Evolutionary conservation across 2,113 vertebrate species (phyloP), one percentile per base, ranked within the genome.

Genomic region (Brachionichthys hirsutus): DNA sequence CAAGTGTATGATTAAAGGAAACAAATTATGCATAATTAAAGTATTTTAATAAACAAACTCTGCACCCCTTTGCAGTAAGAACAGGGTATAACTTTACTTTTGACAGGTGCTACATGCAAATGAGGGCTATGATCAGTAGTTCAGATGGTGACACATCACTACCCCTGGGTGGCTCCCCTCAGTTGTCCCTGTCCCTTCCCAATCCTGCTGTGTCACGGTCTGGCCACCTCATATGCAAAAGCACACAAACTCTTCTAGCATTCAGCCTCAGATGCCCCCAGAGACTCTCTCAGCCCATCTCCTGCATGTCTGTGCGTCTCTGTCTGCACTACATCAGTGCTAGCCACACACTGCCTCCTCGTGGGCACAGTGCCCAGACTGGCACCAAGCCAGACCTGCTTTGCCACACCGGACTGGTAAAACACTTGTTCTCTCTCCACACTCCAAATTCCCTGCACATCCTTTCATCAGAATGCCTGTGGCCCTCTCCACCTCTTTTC

Each of bases 311-410:
- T n/a, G n/a, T n/a, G n/a, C 20, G 67, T 71, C 57, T 51, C 45
- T 75, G 73, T 30, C 48, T 55, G 58, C 73, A 73, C 24, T 30
- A 30, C 8, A 72, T 62, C 67, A 54, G 66, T 30, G 43, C 48
- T 70, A 74, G 85, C 78, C 80, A 70, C 77, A 89, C 80, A 88
- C 82, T 90, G 90, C 88, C 86, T 89, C 88, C 89, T 85, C 64
- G 81, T 89, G 87, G 89, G 88, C 89, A 87, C 83, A 15, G 36
- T 70, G 85, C 88, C 86, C 84, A 83, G 72, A 49, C 68, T 89
- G 89, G 88, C 88, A 75, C 54, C 0, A 12, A 24, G 85, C 86
- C 84, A 91, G 75, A 58, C 56, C 69, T 55, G 76, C 67, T 83
- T 59, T 83, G 78, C 80, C 82, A 85, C 74, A 73, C 76, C 51